Conservation (phyloP, 2,888 invertebrate species). For the Agrochola macilenta region DNA sequence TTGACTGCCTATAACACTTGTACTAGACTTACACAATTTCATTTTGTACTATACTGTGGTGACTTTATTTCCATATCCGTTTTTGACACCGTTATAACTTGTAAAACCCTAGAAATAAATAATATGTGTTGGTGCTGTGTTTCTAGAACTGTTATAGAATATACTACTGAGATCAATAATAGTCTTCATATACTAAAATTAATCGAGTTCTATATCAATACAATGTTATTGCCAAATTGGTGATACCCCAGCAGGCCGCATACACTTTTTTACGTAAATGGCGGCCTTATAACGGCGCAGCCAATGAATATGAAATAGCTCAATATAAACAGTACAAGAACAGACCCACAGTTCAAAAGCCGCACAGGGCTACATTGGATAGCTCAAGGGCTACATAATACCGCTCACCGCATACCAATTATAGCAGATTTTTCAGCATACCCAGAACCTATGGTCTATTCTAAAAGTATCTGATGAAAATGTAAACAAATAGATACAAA, state of each 20-base stretch:
- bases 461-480: neutral
- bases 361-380: neutral
- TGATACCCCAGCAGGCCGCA: neutral
- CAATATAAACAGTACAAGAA: neutral
- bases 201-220: neutral
- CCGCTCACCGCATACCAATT: constrained; percentile 3
- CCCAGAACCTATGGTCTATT: neutral
- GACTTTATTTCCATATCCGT: constrained; percentile 88
- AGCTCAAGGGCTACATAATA: neutral
- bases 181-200: neutral
- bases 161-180: neutral
- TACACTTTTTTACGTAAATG: neutral
- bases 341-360: constrained; percentile 13
- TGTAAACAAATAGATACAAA: neutral
- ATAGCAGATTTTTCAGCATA: neutral
- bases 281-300: neutral
- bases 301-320: neutral
- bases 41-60: constrained; percentile 88
- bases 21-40: constrained; percentile 84
- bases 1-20: constrained; percentile 66
- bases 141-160: constrained; percentile 5
- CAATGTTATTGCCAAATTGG: neutral
- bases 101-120: constrained; percentile 89
- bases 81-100: constrained; percentile 90
- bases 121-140: constrained; percentile 55